Evolutionary conservation across 1,140 invertebrate genomes (phyloP).

Genomic region (Euwallacea fornicatus): DNA sequence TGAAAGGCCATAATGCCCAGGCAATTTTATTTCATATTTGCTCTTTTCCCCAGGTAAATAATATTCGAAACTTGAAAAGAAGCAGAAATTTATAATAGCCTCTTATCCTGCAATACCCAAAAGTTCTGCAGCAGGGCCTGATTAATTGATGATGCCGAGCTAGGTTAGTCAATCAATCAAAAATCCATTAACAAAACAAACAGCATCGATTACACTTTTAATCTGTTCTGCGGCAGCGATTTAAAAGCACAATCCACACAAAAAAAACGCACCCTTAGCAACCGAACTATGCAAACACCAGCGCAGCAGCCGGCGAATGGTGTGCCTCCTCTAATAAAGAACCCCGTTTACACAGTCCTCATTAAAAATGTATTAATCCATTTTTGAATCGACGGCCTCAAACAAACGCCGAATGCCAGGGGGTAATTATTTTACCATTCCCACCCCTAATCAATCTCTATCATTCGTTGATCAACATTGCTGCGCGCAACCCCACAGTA

Average conservation of each 20-base stretch:
- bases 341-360: conserved; percentile 49
- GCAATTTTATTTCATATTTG: conserved; percentile 23
- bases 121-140: not conserved
- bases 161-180: conserved; percentile 5
- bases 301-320: conserved; percentile 21
- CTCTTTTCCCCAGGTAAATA: not conserved
- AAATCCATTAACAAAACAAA: conserved; percentile 27
- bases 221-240: conserved; percentile 36
- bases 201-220: conserved; percentile 36
- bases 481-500: conserved; percentile 32
- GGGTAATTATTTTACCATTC: conserved; percentile 52
- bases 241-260: conserved; percentile 45
- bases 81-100: too few species aligned
- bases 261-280: conserved; percentile 30
- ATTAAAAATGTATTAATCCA: conserved; percentile 55
- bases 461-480: conserved; percentile 50
- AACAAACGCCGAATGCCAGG: conserved; percentile 43
- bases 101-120: not conserved
- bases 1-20: conserved; percentile 8
- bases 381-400: conserved; percentile 47
- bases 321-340: conserved; percentile 43
- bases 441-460: conserved; percentile 53
- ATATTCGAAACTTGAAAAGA: too few species aligned
- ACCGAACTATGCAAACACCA: conserved; percentile 47
- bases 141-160: conserved; percentile 5